These are phyloP conservation scores for Spondyliosoma cantharus DNA, from an alignment of 2,797 vertebrate genomes.

Conservation along the genomic window DNA sequence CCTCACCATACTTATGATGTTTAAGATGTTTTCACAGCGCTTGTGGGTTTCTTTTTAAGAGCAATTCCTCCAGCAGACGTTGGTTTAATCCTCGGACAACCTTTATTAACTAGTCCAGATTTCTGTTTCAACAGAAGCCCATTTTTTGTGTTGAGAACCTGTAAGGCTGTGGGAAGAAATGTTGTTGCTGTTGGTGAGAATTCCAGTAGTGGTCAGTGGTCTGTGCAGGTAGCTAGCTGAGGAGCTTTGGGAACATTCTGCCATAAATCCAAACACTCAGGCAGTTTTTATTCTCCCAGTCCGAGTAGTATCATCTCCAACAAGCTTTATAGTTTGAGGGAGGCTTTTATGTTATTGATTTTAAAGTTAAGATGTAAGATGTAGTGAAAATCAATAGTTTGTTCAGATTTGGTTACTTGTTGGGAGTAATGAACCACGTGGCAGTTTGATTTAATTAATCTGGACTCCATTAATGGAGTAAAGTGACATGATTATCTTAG, in stretches of 20 bases:
- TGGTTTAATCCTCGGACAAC: background rate
- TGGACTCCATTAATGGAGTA: too few relatives aligned
- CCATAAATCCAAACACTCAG: background rate
- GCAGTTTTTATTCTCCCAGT: background rate
- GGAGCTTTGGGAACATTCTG: background rate
- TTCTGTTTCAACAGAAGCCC: background rate
- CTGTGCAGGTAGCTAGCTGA: background rate
- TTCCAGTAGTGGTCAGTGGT: background rate
- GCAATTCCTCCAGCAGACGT: background rate
- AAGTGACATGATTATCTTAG: too few relatives aligned
- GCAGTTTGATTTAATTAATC: too few relatives aligned
- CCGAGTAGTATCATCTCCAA: background rate
- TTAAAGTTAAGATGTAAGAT: background rate
- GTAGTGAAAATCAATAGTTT: background rate
- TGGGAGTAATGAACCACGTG: background rate
- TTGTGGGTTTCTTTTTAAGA: background rate
- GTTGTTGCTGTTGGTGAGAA: background rate
- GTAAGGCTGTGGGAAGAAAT: background rate
- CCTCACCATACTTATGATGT: background rate
- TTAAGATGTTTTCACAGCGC: conserved; percentile 6
- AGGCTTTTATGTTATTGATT: background rate
- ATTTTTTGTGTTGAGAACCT: background rate
- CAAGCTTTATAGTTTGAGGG: background rate
- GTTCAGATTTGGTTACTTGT: background rate
- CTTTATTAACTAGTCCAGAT: background rate